Percentiles rank a stretch among this genome's conserved stretches.
Conservation (phyloP, 2,113 vertebrate genomes). For the Eurypyga helias region DNA sequence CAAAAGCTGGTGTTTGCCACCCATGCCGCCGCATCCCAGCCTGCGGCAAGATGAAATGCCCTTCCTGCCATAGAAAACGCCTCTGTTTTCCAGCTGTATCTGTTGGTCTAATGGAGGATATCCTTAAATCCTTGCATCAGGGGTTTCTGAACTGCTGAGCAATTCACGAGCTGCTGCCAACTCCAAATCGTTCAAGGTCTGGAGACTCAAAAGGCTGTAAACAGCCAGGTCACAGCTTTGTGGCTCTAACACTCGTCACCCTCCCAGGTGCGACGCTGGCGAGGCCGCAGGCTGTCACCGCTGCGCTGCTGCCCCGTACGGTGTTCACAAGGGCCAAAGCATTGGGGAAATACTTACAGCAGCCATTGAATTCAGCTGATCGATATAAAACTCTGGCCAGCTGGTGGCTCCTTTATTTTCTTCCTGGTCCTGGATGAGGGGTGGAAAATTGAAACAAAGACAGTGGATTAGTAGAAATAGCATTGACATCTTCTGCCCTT, state of each 20-base stretch:
- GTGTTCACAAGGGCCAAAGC: background rate
- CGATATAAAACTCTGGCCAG: constrained; percentile 98
- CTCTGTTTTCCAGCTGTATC: background rate
- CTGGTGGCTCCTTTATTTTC: constrained; percentile 98
- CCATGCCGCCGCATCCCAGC: background rate
- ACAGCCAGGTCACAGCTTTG: background rate
- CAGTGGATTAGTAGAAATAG: constrained; percentile 4
- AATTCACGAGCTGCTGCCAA: background rate
- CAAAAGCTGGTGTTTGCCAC: background rate
- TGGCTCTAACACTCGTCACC: background rate
- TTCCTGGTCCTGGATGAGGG: constrained; percentile 89
- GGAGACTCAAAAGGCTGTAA: background rate
- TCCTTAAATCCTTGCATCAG: background rate
- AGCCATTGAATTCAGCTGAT: constrained; percentile 98
- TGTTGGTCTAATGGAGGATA: background rate
- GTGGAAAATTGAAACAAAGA: background rate
- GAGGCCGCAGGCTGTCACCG: accelerated
- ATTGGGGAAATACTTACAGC: constrained; percentile 85
- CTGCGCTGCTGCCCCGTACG: accelerated
- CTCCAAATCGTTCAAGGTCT: background rate
- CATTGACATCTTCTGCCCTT: background rate
- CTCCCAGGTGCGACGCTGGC: accelerated
- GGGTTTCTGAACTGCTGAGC: background rate
- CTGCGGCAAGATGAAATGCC: background rate
- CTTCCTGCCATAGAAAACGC: background rate